Evolutionary conservation across 2,797 vertebrate genomes (phyloP).

Genomic region (Pseudotriccus pelzelni): DNA sequence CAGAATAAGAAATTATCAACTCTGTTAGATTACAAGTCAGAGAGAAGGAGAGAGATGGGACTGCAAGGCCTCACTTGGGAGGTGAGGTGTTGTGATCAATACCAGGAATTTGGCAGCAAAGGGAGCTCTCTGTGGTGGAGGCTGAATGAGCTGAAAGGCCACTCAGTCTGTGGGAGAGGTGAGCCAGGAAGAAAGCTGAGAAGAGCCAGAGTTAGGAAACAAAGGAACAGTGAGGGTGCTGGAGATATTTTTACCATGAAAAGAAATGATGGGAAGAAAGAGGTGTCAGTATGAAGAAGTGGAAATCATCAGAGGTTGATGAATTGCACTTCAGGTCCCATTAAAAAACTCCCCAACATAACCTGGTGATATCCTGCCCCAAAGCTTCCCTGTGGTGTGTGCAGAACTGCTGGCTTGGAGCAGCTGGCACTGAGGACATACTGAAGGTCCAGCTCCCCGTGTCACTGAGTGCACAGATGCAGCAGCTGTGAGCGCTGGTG

Average conservation of each 20-base stretch:
- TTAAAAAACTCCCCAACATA: background rate
- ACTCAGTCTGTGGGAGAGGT: background rate
- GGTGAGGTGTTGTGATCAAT: background rate
- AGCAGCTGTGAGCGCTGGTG: background rate
- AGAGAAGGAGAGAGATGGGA: background rate
- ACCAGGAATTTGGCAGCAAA: background rate
- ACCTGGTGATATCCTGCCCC: background rate
- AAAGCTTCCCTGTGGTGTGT: background rate
- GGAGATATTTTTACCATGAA: background rate
- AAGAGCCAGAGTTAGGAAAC: background rate
- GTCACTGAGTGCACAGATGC: accelerated
- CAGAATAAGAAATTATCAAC: background rate
- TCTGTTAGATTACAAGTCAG: background rate
- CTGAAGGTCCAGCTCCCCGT: background rate
- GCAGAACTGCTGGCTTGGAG: background rate
- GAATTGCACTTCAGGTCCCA: background rate
- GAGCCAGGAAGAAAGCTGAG: background rate
- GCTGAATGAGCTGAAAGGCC: background rate
- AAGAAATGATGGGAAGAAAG: background rate
- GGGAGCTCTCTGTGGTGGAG: background rate
- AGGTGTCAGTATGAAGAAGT: background rate
- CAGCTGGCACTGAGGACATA: background rate
- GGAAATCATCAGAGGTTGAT: background rate
- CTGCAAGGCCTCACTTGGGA: background rate
- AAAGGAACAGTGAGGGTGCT: background rate